Evolutionary conservation across 2,888 invertebrate genomes (phyloP).

Genomic region (Callinectes sapidus): DNA sequence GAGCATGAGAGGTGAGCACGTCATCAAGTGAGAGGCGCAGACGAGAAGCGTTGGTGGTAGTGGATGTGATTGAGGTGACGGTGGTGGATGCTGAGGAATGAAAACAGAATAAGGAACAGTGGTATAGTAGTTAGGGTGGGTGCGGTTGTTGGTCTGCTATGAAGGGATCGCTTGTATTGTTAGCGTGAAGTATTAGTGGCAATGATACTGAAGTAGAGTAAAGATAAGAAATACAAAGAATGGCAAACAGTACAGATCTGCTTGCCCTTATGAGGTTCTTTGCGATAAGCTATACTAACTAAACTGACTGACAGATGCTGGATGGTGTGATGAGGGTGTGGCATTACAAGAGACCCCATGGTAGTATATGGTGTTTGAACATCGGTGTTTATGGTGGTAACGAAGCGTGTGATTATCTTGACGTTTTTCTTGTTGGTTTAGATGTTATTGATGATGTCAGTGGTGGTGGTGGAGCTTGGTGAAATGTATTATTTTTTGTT

Average conservation of each 20-base stretch:
- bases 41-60: background rate
- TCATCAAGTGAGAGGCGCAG: background rate
- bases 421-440: background rate
- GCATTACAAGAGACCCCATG: background rate
- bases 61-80: background rate
- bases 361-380: background rate
- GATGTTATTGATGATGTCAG: background rate
- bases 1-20: conserved; percentile 6
- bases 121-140: background rate
- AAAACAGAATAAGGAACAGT: background rate
- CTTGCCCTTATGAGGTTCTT: too few species aligned
- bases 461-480: background rate
- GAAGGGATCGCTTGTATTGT: background rate
- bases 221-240: background rate
- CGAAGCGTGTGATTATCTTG: background rate
- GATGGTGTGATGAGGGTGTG: background rate
- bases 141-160: background rate
- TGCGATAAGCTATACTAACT: too few species aligned
- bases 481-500: too few species aligned
- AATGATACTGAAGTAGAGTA: background rate
- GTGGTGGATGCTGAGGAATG: background rate
- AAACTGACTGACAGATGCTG: background rate
- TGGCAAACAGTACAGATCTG: too few species aligned
- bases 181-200: background rate
- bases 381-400: background rate